Evolutionary conservation across 2,888 invertebrate genomes (phyloP).

Genomic region (Lutraria lutraria): DNA sequence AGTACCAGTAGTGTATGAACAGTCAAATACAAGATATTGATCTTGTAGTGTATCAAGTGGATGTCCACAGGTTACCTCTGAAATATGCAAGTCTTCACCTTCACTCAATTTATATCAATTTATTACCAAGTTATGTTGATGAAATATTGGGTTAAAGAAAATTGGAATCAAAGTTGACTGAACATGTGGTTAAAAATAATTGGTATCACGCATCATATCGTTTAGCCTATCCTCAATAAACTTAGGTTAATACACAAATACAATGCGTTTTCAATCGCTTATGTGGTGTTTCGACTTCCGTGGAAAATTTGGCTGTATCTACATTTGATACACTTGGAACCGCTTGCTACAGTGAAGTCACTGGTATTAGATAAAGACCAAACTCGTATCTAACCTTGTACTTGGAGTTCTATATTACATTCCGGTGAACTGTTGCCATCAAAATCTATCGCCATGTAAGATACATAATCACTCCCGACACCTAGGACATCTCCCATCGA

Average conservation of each 20-base stretch:
- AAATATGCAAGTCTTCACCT: conserved; percentile 9
- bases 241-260: neutral
- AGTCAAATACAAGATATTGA: conserved; percentile 13
- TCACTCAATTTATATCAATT: neutral
- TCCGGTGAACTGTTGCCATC: conserved; percentile 39
- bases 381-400: neutral
- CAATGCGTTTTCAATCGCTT: neutral
- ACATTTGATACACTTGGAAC: too few relatives aligned
- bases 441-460: conserved; percentile 45
- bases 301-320: neutral
- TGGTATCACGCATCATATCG: neutral
- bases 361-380: neutral
- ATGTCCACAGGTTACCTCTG: conserved; percentile 45
- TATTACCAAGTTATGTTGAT: neutral
- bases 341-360: neutral
- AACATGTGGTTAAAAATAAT: neutral
- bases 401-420: conserved; percentile 42
- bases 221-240: neutral
- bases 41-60: conserved; percentile 34
- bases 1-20: neutral
- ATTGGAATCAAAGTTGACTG: neutral
- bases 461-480: conserved; percentile 42
- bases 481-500: conserved; percentile 15
- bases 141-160: neutral
- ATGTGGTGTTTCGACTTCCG: too few relatives aligned